Evolutionary conservation across 2,888 invertebrate species (phyloP), one percentile per base, ranked within the genome.

Genomic region (Zootermopsis nevadensis): DNA sequence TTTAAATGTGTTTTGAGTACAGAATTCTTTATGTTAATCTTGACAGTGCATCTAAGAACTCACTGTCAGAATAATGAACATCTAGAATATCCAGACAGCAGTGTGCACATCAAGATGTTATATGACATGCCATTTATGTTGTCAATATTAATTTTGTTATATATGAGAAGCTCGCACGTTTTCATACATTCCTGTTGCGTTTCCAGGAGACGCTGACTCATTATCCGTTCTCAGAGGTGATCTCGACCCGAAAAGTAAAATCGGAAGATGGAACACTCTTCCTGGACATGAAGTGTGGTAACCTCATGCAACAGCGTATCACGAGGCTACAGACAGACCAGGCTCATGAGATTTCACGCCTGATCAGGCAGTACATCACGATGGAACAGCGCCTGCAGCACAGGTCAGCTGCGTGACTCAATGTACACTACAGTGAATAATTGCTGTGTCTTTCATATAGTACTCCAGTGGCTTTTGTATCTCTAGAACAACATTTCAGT

Each of bases 201-300:
- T 87, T 88, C 8, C 88, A 94, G 93, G 98, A 98, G 89, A 97
- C 97, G 0, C 91, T 98, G 88, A 95, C 97, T 87, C 96, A 97
- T 90, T 98, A 98, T 93, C 96, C 97, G 22, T 98, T 97, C 90
- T 95, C 96, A 80, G 98, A 99, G 89, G 97, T 99, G 86, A 97
- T 99, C 88, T 98, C 98, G 83, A 99, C 98, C 22, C 92, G 98
- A 87, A 98, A 98, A 92, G 96, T 94, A 38, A 88, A 97, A 85
- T 97, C 97, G 0, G 98, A 98, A 88, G 97, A 97, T 89, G 97
- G 97, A 85, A 95, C 96, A 1, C 91, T 98, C 85, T 98, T 94
- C 91, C 92, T 99, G 89, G 99, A 99, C 91, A 96, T 99, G 95
- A 99, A 99, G 90, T 97, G 98, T 88, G 98, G 99, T 53, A 98